Evolutionary conservation across 2,797 vertebrate genomes (phyloP), one percentile per base, ranked within the genome.

Genomic region (Peromyscus attwateri): DNA sequence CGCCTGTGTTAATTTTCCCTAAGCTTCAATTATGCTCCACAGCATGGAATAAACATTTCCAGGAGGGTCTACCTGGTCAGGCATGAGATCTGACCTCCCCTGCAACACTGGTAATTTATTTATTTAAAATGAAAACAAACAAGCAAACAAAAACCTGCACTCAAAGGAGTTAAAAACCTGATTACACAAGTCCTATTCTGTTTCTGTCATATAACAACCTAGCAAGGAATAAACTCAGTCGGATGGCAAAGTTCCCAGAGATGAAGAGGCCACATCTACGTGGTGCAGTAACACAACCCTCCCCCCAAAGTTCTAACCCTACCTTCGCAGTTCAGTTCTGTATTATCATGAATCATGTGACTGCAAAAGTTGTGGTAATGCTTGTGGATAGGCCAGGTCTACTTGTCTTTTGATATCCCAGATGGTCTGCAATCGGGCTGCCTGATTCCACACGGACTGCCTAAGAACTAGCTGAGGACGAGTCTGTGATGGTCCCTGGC

Each of bases 221-320:
- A 85, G 52, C 46, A 95, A 96, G 52, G 70, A 89, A 93, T 52
- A 90, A 90, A 94, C 64, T n/a, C 85, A 82, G 66, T 76, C 29
- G 70, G 55, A 93, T 23, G 66, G 62, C 25, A 31, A 81, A 82
- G 55, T 88, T 57, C 60, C 62, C 0, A 79, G 79, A 92, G 89
- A 90, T 8, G 2, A 89, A 82, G 84, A 34, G 9, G 25, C 14
- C 60, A 57, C 1, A 2, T 19, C 49, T 85, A 68, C 37, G 4
- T 0, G 40, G 87, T 8, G 6, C 17, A 55, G 9, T 0, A 0
- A 81, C 49, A 68, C 4, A 34, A 75, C 43, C 17, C 57, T 5
- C 12, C 11, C 71, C 76, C 5, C 21, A 12, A 55, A 73, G 57
- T 46, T 12, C 25, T 46, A 89, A 89, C 23, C 79, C 29, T 29